Evolutionary conservation across 2,888 invertebrate species (phyloP).

Genomic region (Drosophila gaucha): DNA sequence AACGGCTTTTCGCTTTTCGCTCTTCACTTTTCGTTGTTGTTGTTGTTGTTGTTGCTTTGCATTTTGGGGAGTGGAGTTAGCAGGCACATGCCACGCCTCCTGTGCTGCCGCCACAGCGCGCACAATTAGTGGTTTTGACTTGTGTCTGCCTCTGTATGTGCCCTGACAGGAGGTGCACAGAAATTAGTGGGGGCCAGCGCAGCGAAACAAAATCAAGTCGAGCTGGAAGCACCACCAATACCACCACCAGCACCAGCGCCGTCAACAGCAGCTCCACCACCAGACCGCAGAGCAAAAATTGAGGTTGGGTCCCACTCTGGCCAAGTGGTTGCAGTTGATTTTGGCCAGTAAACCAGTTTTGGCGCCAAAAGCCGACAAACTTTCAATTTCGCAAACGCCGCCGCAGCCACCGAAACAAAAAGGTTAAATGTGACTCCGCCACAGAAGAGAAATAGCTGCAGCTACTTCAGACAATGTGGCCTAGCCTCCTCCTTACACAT

Average conservation of each 20-base stretch:
- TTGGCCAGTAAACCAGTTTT: slow-evolving; percentile 65
- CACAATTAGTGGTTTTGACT: slow-evolving; percentile 55
- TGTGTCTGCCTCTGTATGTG: slow-evolving; percentile 8
- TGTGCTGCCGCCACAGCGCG: slow-evolving; percentile 24
- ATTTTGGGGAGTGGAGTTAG: slow-evolving; percentile 45
- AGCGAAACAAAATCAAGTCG: slow-evolving; percentile 30
- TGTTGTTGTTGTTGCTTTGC: slow-evolving; percentile 16
- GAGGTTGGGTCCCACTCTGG: slow-evolving; percentile 57
- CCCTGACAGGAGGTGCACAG: slow-evolving; percentile 47
- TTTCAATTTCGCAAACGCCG: slow-evolving; percentile 71
- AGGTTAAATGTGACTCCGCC: slow-evolving; percentile 65
- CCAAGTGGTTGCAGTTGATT: slow-evolving; percentile 34
- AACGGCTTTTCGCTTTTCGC: slow-evolving; percentile 45
- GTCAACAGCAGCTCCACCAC: not conserved
- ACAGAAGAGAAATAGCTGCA: slow-evolving; percentile 2
- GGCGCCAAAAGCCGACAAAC: slow-evolving; percentile 64
- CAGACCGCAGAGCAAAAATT: slow-evolving; percentile 46
- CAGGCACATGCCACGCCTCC: slow-evolving; percentile 44
- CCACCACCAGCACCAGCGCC: slow-evolving; percentile 8
- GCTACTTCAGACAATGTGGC: not conserved
- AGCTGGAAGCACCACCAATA: too few species aligned
- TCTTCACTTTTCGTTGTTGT: too few species aligned
- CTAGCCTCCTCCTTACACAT: too few species aligned
- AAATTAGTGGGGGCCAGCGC: slow-evolving; percentile 51
- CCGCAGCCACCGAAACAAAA: slow-evolving; percentile 32